Evolutionary conservation across 1,140 invertebrate genomes (phyloP), one percentile per base, ranked within the genome.

Genomic region (Saccostrea cuccullata): DNA sequence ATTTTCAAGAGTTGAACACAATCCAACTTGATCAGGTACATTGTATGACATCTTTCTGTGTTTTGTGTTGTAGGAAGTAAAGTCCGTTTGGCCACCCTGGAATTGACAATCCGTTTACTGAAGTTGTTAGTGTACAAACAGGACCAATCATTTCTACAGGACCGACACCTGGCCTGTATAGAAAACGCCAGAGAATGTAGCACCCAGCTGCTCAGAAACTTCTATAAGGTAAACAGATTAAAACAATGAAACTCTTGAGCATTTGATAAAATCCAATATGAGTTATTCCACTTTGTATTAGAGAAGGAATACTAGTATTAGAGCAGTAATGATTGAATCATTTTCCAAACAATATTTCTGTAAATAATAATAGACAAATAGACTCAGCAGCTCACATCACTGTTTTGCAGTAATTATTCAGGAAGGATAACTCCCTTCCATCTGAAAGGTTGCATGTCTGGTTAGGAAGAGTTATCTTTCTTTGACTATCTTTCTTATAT

Each of bases 21-120:
- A n/a, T n/a, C n/a, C n/a, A n/a, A n/a, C n/a, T n/a, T n/a, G n/a
- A n/a, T n/a, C n/a, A n/a, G n/a, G n/a, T n/a, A n/a, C n/a, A n/a
- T n/a, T n/a, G 8, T 26, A 40, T 36, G 12, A 40, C 0, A 20
- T 2, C 5, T 64, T 15, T 3, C n/a, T 47, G 17, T 20, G 67
- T 56, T 58, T 40, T 67, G 83, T 88, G 70, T 89, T 91, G 26
- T 92, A 97, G 97, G 96, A 77, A 96, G 95, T 89, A 95, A 95
- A 91, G 97, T 99, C 13, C 96, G 99, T 23, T 96, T 99, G 17
- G 97, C 99, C 2, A 99, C 98, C 0, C 95, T 99, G 84, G 98
- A 99, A 95, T 96, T 99, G 92, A 96, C 97, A 56, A 96, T 98
- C 87, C 96, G 97, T 86, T 94, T 99, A 36, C 93, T 99, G 20